A percentile compares a stretch with the other conserved stretches of the same genome.
Evolutionary conservation across 2,113 vertebrate genomes (phyloP).

Genomic region (Herpailurus yagouaroundi): DNA sequence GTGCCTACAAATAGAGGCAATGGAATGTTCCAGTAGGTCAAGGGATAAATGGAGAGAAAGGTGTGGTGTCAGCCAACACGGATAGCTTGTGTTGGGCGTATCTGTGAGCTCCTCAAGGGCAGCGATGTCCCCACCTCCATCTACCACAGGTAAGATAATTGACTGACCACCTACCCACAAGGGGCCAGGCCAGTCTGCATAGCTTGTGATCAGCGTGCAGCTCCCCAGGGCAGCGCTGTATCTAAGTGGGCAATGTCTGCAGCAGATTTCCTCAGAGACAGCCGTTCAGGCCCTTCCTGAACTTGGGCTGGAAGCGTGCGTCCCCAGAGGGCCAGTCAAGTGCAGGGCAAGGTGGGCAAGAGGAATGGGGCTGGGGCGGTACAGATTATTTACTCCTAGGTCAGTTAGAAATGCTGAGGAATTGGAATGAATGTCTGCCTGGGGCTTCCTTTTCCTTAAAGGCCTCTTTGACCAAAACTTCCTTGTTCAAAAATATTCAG

Average conservation of each 20-base stretch:
- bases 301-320: neutral
- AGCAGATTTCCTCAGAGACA: neutral
- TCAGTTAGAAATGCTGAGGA: neutral
- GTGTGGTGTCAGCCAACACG: neutral
- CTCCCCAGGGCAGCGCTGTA: neutral
- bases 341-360: neutral
- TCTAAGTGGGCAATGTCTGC: fast-evolving
- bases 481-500: neutral
- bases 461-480: neutral
- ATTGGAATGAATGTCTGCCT: fast-evolving
- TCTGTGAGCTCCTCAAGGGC: neutral
- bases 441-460: neutral
- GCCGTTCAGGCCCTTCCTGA: neutral
- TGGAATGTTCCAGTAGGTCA: neutral
- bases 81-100: neutral
- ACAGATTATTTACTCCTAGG: neutral
- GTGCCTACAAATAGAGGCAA: neutral
- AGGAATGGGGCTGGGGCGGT: neutral
- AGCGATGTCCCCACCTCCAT: neutral
- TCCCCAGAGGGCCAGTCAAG: neutral
- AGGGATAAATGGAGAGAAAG: neutral
- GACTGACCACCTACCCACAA: no score
- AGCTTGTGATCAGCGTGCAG: neutral
- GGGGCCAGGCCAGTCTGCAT: neutral
- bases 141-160: neutral